Evolutionary conservation across 2,888 invertebrate species (phyloP).

Genomic region (Ethmia dodecea): DNA sequence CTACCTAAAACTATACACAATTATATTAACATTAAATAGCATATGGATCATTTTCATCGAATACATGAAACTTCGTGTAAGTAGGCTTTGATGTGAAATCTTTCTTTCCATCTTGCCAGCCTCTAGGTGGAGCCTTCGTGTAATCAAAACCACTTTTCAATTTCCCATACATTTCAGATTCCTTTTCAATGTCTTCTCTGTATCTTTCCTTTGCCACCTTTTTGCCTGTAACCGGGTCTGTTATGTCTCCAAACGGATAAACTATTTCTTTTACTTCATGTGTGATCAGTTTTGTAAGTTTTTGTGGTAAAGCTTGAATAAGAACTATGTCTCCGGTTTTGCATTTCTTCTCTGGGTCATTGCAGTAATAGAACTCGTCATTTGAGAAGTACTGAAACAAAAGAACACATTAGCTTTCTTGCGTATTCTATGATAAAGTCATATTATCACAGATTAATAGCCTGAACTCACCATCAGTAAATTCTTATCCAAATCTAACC

Average conservation of each 20-base stretch:
- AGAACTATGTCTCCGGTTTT: constrained; percentile 91
- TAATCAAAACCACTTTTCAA: constrained; percentile 84
- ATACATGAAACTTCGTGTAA: constrained; percentile 87
- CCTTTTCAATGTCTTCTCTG: constrained; percentile 84
- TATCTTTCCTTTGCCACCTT: constrained; percentile 85
- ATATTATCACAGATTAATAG: too few species aligned
- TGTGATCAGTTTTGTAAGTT: constrained; percentile 85
- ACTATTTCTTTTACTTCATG: constrained; percentile 89
- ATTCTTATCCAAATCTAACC: constrained; percentile 85
- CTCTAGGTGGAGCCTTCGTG: constrained; percentile 85
- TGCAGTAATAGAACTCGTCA: constrained; percentile 84
- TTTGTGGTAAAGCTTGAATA: constrained; percentile 84
- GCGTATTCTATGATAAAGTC: background rate
- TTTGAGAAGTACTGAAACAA: constrained; percentile 86
- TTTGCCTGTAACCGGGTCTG: constrained; percentile 91
- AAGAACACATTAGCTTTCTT: constrained; percentile 2
- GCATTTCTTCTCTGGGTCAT: constrained; percentile 86
- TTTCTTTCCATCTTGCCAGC: constrained; percentile 88
- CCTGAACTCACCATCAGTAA: constrained; percentile 88
- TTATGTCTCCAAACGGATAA: constrained; percentile 89
- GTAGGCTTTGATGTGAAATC: constrained; percentile 88
- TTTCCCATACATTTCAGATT: constrained; percentile 83
- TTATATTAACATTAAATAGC: constrained; percentile 81
- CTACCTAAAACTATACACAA: too few species aligned
- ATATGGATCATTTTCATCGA: constrained; percentile 85